Percentiles rank a stretch among this genome's conserved stretches.
phyloP scores from a whole-genome alignment of 2,113 vertebrate genomes.

The Laterallus jamaicensis region DNA sequence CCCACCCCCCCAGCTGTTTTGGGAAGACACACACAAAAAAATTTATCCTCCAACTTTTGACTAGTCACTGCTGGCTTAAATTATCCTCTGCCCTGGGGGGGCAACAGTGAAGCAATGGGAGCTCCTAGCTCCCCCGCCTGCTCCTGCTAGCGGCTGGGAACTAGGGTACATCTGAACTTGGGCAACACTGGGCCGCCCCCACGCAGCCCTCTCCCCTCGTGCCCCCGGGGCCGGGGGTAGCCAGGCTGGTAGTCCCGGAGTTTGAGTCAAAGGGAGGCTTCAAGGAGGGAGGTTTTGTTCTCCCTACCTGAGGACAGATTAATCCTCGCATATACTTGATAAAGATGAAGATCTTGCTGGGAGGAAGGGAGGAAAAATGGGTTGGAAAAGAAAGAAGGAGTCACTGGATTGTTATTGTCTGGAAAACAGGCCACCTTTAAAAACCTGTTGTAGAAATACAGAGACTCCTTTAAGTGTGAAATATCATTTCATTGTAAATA shows the following conservation, averaged over 20 bases:
- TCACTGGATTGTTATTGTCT: slow-evolving; percentile 54
- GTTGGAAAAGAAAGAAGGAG: slow-evolving; percentile 11
- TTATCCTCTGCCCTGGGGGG: not conserved
- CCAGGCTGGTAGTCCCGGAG: not conserved
- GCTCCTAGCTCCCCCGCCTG: not conserved
- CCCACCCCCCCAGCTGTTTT: not conserved
- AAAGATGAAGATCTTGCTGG: slow-evolving; percentile 34
- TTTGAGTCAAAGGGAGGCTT: not conserved
- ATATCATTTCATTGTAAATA: slow-evolving; percentile 96
- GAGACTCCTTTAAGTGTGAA: slow-evolving; percentile 91
- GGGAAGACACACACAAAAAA: not conserved
- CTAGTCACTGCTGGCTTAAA: not conserved
- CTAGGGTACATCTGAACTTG: not conserved
- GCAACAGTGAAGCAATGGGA: not conserved
- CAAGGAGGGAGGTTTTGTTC: slow-evolving; percentile 23
- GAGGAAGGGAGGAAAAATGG: not conserved
- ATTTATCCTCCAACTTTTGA: slow-evolving; percentile 12
- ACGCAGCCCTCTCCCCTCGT: not conserved
- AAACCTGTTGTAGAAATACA: slow-evolving; percentile 77
- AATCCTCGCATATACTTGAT: not conserved
- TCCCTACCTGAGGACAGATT: slow-evolving; percentile 39
- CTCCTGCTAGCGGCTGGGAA: not conserved
- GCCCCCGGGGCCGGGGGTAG: not conserved
- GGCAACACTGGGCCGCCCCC: not conserved
- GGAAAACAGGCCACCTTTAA: slow-evolving; percentile 65